phyloP scores from a whole-genome alignment of 2,113 vertebrate genomes.

The Ahaetulla prasina region DNA sequence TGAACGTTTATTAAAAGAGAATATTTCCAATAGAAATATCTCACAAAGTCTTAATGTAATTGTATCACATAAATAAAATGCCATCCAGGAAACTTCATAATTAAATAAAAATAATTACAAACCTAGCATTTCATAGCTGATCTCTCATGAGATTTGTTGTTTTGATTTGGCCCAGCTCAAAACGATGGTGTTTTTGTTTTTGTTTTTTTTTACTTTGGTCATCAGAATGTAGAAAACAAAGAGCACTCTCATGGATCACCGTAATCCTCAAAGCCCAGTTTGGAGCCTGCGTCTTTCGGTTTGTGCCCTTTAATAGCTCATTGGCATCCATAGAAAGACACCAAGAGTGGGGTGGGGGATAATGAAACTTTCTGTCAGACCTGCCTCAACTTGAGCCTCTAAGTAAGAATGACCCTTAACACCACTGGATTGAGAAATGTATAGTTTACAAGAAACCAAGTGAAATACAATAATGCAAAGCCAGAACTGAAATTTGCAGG shows the following conservation, averaged over 20 bases:
- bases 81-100: neutral
- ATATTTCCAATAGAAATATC: slow-evolving; percentile 37
- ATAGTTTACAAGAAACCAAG: neutral
- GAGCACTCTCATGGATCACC: neutral
- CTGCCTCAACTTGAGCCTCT: neutral
- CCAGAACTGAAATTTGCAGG: neutral
- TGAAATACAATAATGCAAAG: neutral
- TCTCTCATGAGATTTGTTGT: neutral
- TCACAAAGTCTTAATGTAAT: neutral
- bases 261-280: neutral
- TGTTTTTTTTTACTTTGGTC: neutral
- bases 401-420: neutral
- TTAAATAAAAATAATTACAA: neutral
- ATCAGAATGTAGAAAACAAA: neutral
- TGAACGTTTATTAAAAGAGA: slow-evolving; percentile 37
- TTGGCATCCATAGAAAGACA: neutral
- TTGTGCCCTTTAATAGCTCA: neutral
- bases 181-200: neutral
- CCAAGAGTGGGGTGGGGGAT: neutral
- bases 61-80: neutral
- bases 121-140: neutral
- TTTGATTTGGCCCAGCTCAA: neutral
- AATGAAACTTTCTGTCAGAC: neutral
- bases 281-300: neutral
- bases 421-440: neutral